Evolutionary conservation across 1,140 invertebrate species (phyloP).

Genomic region (Callitettix versicolor): DNA sequence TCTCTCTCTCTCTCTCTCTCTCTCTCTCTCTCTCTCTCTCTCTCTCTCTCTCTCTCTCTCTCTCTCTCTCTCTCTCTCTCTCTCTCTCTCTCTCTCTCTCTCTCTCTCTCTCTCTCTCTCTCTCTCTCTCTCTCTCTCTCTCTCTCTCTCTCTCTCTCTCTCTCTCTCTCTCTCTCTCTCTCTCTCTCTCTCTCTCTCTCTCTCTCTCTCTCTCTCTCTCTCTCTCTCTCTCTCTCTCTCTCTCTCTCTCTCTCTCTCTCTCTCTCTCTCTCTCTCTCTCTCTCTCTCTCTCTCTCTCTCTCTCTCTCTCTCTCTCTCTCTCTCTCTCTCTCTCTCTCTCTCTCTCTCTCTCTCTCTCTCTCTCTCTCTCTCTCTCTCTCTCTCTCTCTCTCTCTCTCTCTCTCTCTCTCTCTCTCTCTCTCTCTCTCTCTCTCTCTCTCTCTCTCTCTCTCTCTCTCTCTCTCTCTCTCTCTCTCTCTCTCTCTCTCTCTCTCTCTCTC

Average conservation of each 20-base stretch:
- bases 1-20: not conserved
- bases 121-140: not conserved
- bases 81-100: not conserved
- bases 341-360: not conserved
- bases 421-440: no score
- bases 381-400: no score
- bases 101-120: not conserved
- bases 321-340: not conserved
- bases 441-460: no score
- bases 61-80: not conserved
- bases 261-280: not conserved
- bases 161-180: not conserved
- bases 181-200: not conserved
- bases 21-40: not conserved
- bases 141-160: not conserved
- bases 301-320: not conserved
- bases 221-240: not conserved
- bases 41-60: not conserved
- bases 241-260: not conserved
- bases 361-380: not conserved
- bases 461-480: no score
- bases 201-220: not conserved
- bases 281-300: not conserved
- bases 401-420: no score
- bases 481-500: no score